phyloP scores from a whole-genome alignment of 2,888 invertebrate species.

The Lissocephala sabroskyi region DNA sequence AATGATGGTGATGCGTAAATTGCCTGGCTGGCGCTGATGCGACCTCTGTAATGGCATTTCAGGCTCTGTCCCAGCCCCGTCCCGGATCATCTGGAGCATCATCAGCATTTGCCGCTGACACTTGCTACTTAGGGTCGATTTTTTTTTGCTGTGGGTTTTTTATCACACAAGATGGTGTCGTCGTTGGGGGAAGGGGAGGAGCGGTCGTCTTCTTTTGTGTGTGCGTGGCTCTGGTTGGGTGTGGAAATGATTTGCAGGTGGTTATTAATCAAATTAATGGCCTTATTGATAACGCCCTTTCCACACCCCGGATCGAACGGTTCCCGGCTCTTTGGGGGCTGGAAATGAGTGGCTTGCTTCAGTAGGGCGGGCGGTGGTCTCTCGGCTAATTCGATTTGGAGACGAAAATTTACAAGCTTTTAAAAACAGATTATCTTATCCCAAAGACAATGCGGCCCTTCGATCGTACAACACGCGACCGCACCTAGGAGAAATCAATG shows the following conservation, averaged over 20 bases:
- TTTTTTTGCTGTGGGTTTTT: constrained; percentile 9
- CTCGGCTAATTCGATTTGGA: constrained; percentile 6
- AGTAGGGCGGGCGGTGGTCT: too few relatives aligned
- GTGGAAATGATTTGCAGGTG: constrained; percentile 69
- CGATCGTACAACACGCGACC: constrained; percentile 34
- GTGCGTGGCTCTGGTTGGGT: constrained; percentile 18
- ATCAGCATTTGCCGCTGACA: constrained; percentile 57
- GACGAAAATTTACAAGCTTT: constrained; percentile 40
- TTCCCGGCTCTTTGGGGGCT: too few relatives aligned
- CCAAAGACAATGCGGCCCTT: constrained; percentile 19
- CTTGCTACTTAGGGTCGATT: constrained; percentile 48
- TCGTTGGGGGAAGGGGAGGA: constrained; percentile 13
- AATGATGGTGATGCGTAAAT: constrained; percentile 53
- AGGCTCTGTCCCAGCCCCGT: constrained; percentile 29
- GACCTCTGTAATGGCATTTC: constrained; percentile 57
- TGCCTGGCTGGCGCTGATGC: constrained; percentile 44
- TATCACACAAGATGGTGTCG: constrained; percentile 43
- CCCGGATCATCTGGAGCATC: constrained; percentile 21
- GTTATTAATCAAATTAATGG: constrained; percentile 70
- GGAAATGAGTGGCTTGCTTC: too few relatives aligned
- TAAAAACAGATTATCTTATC: constrained; percentile 40
- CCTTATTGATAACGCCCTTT: constrained; percentile 57
- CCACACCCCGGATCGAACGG: not conserved
- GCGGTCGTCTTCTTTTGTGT: constrained; percentile 42
- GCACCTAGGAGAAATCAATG: constrained; percentile 46